These are phyloP conservation scores for Anser cygnoides DNA, from an alignment of 2,113 vertebrate species.

Conservation along the genomic window DNA sequence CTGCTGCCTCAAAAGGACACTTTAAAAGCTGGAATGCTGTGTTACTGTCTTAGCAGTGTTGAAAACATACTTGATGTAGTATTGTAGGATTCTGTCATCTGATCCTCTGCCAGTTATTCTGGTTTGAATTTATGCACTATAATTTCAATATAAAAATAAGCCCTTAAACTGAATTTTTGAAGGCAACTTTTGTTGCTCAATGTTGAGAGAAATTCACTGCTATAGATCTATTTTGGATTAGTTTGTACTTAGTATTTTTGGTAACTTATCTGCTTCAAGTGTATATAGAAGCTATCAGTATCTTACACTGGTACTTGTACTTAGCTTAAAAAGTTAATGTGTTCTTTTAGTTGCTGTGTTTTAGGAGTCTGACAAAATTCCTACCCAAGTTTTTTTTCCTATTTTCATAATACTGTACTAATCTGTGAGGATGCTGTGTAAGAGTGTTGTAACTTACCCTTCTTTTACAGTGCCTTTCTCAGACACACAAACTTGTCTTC, in stretches of 20 bases:
- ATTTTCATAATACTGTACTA: neutral
- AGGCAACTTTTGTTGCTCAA: neutral
- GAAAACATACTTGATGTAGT: rapidly evolving
- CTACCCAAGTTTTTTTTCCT: neutral
- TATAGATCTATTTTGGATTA: neutral
- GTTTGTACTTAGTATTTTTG: neutral
- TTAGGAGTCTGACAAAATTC: neutral
- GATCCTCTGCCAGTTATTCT: neutral
- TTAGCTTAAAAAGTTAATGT: neutral
- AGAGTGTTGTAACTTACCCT: neutral
- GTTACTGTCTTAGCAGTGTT: neutral
- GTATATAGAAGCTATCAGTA: neutral
- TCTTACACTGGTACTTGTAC: neutral
- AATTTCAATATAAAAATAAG: neutral
- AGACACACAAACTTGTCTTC: neutral
- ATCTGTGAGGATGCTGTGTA: neutral
- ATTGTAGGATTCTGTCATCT: neutral
- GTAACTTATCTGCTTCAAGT: neutral
- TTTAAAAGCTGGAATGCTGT: neutral
- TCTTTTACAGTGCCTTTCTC: neutral
- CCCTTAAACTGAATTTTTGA: neutral
- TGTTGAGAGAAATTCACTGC: neutral
- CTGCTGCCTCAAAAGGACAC: neutral
- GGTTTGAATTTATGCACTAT: neutral
- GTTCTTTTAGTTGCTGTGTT: neutral